Evolutionary conservation across 2,888 invertebrate species (phyloP), one percentile per base, ranked within the genome.

Genomic region (Coleophora flavipennella): DNA sequence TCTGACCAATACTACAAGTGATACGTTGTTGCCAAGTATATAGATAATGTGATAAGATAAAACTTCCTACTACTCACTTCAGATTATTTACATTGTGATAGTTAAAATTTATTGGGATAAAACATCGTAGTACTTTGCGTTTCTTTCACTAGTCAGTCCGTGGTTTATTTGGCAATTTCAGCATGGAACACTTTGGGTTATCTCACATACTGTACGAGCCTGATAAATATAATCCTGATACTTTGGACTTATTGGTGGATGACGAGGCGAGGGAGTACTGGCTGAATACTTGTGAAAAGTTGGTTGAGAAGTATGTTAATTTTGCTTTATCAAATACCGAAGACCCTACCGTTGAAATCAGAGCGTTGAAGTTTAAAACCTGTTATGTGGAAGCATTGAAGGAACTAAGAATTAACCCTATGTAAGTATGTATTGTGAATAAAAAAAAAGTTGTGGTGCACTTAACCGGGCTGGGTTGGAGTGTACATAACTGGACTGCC

Each of bases 211-310:
- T 98, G 44, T 86, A 88, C 51, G 90, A 95, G 73, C 91, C 92
- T 39, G 86, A 88, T 51, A 87, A 88, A 60, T 98, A 98, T 83
- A 89, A 89, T 67, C 96, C 98, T 1, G 98, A 99, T 72, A 95
- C 96, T 26, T 91, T 96, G 49, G 96, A 98, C 79, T 87, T 99
- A 42, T 89, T 92, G 44, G 88, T 89, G 56, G 96, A 98, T 70
- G 86, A 87, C 49, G 92, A 93, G 65, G 97, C 97, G 10, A 89
- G 94, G 67, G 89, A 86, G 51, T 98, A 97, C 75, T 99, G 98
- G 98, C 87, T 98, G 35, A 88, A 91, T 47, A 96, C 96, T 70
- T 94, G 98, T 66, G 92, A 94, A 67, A 91, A 91, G 50, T 90
- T 95, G 55, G 91, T 94, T 11, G 90, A 91, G 51, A 95, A 94